Evolutionary conservation across 2,113 vertebrate genomes (phyloP).

Genomic region (Xenopus borealis): DNA sequence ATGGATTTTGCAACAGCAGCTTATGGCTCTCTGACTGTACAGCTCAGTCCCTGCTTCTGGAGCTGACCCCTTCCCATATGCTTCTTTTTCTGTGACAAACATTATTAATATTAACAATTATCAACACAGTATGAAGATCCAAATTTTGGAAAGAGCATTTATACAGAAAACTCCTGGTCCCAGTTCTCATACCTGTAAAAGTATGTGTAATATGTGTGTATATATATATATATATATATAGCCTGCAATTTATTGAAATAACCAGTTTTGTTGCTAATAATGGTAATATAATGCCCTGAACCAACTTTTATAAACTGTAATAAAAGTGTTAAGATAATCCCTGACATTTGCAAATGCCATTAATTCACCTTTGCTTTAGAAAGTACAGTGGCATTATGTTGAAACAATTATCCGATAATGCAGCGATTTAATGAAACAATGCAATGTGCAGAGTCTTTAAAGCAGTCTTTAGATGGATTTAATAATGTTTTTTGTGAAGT

Average conservation of each 20-base stretch:
- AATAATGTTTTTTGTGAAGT: constrained; percentile 12
- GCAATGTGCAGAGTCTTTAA: constrained; percentile 64
- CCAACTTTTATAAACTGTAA: constrained; percentile 81
- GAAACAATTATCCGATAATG: constrained; percentile 81
- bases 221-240: too few species aligned
- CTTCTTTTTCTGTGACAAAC: too few species aligned
- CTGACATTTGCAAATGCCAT: constrained; percentile 89
- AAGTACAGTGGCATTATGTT: constrained; percentile 76
- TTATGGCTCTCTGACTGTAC: too few species aligned
- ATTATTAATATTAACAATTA: too few species aligned
- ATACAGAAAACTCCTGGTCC: too few species aligned
- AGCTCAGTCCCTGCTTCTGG: too few species aligned
- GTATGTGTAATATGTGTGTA: too few species aligned
- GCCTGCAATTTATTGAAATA: constrained; percentile 82
- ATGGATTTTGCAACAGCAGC: too few species aligned
- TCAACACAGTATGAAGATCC: too few species aligned
- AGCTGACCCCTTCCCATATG: too few species aligned
- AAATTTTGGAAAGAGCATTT: too few species aligned
- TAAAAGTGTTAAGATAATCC: constrained; percentile 86
- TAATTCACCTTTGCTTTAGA: constrained; percentile 84
- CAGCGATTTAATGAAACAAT: constrained; percentile 68
- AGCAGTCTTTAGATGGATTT: constrained; percentile 59
- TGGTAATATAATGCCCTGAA: constrained; percentile 74
- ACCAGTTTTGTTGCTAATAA: constrained; percentile 79
- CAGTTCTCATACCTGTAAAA: too few species aligned